phyloP scores from a whole-genome alignment of 1,140 invertebrate genomes.

The Trinorchestia longiramus region DNA sequence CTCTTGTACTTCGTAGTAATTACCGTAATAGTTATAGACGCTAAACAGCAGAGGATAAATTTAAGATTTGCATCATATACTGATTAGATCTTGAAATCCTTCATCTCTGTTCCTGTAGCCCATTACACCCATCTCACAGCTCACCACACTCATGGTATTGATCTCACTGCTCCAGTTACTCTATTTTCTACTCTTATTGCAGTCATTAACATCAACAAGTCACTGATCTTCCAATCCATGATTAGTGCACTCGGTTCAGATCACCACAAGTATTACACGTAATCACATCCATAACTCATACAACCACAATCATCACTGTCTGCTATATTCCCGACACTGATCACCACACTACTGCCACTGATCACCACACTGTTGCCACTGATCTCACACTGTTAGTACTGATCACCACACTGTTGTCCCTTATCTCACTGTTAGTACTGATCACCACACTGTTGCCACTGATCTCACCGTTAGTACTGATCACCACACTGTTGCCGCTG shows the following conservation, averaged over 20 bases:
- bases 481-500: not conserved
- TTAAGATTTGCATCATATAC: not conserved
- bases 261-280: not conserved
- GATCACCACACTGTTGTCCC: not conserved
- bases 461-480: not conserved
- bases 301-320: not conserved
- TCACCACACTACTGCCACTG: not conserved
- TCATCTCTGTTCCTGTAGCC: not conserved
- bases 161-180: not conserved
- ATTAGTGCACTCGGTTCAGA: not conserved
- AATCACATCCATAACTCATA: not conserved
- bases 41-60: not conserved
- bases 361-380: not conserved
- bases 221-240: not conserved
- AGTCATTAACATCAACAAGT: not conserved
- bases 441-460: not conserved
- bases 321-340: not conserved
- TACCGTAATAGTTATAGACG: not conserved
- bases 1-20: not conserved
- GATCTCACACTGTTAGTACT: not conserved
- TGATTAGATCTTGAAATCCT: not conserved
- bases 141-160: too few species aligned
- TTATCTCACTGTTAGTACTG: not conserved
- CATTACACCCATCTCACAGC: not conserved
- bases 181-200: not conserved